Conservation (phyloP, 2,113 vertebrate genomes). For the Phyllostomus hastatus region DNA sequence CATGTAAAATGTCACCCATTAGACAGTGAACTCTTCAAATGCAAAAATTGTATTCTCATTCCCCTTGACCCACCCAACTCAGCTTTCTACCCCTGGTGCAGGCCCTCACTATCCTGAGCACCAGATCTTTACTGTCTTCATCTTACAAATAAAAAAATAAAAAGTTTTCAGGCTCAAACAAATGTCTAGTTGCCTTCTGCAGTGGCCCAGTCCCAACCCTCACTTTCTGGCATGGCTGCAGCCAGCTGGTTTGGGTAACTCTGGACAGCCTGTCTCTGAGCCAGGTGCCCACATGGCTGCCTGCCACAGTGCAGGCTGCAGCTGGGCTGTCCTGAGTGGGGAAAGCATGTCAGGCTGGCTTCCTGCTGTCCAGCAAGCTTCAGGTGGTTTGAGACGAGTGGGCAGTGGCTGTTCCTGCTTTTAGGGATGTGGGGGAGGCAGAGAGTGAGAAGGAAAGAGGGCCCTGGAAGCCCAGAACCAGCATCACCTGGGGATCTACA, state of each 20-base stretch:
- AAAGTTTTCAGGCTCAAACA: neutral
- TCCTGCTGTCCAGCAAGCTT: slow-evolving; percentile 26
- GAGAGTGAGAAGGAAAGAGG: neutral
- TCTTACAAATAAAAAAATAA: neutral
- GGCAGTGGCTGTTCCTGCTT: slow-evolving; percentile 63
- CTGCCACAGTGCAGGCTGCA: neutral
- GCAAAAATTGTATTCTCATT: neutral
- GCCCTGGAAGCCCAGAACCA: neutral
- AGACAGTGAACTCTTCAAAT: neutral
- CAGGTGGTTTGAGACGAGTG: slow-evolving; percentile 53
- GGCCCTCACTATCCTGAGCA: neutral
- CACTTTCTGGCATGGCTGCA: neutral
- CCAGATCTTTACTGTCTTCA: neutral
- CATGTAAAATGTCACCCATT: neutral
- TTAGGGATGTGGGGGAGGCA: neutral
- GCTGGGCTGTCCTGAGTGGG: neutral
- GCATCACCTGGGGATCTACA: neutral
- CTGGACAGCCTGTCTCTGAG: neutral
- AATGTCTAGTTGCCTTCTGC: neutral
- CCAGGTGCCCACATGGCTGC: neutral
- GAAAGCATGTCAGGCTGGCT: neutral
- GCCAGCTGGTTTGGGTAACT: neutral
- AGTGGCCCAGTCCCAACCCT: neutral
- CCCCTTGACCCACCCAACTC: neutral
- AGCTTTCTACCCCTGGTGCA: neutral